Evolutionary conservation across 2,113 vertebrate genomes (phyloP).

Genomic region (Struthidea cinerea): DNA sequence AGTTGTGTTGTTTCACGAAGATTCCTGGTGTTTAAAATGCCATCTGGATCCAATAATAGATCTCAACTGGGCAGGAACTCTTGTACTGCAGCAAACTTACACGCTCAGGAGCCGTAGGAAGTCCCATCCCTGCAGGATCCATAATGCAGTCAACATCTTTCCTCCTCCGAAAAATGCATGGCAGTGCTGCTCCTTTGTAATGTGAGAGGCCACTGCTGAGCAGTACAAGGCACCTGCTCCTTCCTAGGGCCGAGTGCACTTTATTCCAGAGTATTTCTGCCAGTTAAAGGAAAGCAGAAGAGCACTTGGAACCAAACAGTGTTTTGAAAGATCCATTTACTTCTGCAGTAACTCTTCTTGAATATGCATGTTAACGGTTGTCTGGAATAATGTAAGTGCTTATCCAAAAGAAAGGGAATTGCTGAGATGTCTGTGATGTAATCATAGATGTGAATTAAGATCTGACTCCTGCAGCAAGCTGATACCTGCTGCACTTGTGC

Average conservation of each 20-base stretch:
- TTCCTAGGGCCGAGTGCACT: background rate
- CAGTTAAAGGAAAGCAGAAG: background rate
- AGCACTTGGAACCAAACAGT: background rate
- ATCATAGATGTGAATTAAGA: background rate
- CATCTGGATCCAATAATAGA: slow-evolving; percentile 36
- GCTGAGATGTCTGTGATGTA: background rate
- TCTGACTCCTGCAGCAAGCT: background rate
- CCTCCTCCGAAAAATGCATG: background rate
- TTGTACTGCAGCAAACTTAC: background rate
- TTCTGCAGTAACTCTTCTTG: background rate
- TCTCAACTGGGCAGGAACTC: slow-evolving; percentile 2
- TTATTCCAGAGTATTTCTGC: background rate
- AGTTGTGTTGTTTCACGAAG: background rate
- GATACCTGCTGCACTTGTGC: background rate
- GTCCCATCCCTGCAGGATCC: slow-evolving; percentile 46
- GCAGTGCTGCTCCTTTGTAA: background rate
- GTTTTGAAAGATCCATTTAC: background rate
- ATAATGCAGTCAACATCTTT: background rate
- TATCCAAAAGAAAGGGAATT: background rate
- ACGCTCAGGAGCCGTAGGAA: background rate
- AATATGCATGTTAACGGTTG: rapidly evolving
- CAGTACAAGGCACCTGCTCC: background rate
- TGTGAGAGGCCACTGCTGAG: slow-evolving; percentile 13
- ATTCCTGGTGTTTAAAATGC: background rate
- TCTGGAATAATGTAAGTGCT: background rate